These are phyloP conservation scores for Cryptoprocta ferox DNA, from an alignment of 2,797 vertebrate genomes.

Conservation along the genomic window DNA sequence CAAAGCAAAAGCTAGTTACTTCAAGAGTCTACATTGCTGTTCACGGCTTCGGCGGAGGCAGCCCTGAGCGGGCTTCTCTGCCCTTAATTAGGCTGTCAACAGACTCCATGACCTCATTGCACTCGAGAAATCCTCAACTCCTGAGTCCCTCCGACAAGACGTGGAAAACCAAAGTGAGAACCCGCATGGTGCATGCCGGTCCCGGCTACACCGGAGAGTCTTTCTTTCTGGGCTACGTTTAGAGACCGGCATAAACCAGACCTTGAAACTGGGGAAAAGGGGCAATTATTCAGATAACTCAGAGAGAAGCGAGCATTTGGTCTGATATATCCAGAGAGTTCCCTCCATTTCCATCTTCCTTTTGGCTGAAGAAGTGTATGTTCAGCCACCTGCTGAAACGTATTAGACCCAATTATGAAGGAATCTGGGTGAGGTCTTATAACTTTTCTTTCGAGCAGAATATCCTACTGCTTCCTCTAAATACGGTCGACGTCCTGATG, in stretches of 20 bases:
- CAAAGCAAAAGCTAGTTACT: slow-evolving; percentile 91
- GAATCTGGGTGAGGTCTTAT: neutral
- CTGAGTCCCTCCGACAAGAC: neutral
- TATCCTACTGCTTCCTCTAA: neutral
- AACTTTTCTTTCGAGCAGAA: neutral
- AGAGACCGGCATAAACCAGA: neutral
- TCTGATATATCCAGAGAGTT: neutral
- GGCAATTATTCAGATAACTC: neutral
- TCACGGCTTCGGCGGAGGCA: neutral
- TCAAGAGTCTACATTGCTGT: slow-evolving; percentile 65
- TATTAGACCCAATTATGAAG: neutral
- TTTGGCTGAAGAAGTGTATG: neutral
- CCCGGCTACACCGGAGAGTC: neutral
- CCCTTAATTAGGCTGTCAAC: slow-evolving; percentile 50
- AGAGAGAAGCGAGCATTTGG: neutral
- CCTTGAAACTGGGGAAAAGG: neutral
- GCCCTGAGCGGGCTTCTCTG: slow-evolving; percentile 50
- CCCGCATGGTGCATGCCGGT: neutral
- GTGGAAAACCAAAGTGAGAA: neutral
- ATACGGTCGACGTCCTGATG: neutral
- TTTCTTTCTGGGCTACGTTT: neutral
- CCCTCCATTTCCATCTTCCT: neutral
- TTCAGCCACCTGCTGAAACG: neutral
- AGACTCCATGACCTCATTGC: neutral
- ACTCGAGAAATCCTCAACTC: neutral